Evolutionary conservation across 2,888 invertebrate species (phyloP).

Genomic region (Lumbricus terrestris): DNA sequence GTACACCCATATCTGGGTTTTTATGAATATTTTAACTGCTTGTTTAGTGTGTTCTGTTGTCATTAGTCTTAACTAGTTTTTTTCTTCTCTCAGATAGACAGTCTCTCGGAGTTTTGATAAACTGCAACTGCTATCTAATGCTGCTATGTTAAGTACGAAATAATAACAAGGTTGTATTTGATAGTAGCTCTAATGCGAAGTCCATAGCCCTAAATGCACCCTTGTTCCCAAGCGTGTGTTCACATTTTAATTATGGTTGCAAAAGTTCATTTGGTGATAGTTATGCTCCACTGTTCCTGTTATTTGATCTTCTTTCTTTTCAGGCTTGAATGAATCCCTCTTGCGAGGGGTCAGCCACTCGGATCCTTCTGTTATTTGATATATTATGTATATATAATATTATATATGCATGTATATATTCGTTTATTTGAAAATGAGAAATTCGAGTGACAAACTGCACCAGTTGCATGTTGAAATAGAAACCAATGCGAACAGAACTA

Average conservation of each 20-base stretch:
- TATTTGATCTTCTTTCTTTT: too few relatives aligned
- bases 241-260: background rate
- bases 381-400: too few relatives aligned
- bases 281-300: too few relatives aligned
- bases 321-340: too few relatives aligned
- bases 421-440: too few relatives aligned
- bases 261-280: background rate
- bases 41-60: background rate
- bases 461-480: too few relatives aligned
- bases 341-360: too few relatives aligned
- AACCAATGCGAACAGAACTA: too few relatives aligned
- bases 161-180: background rate
- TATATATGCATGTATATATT: too few relatives aligned
- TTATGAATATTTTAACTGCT: background rate
- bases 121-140: background rate
- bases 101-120: background rate
- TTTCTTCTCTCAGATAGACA: background rate
- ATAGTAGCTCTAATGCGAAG: background rate
- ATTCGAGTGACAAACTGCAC: too few relatives aligned
- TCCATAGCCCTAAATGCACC: too few relatives aligned
- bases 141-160: background rate
- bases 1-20: background rate
- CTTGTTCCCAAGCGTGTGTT: background rate
- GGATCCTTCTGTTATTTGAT: too few relatives aligned
- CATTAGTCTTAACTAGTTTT: background rate